Evolutionary conservation across 2,113 vertebrate species (phyloP), one percentile per base, ranked within the genome.

Genomic region (Rhadina sibilatrix): DNA sequence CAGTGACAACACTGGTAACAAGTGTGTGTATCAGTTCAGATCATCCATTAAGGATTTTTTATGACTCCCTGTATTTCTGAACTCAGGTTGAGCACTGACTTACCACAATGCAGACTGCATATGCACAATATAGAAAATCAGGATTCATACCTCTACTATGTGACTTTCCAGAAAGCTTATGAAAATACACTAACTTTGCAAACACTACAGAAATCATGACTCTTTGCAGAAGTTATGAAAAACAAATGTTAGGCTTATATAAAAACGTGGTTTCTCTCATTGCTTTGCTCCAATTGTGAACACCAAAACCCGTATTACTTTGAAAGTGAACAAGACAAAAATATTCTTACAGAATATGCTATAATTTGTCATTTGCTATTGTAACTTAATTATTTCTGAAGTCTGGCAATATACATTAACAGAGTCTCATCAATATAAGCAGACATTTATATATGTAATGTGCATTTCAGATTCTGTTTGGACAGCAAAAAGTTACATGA

Each of bases 261-360:
- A 57, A 84, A 93, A 91, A 30, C 0, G 0, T 9, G 5, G 0
- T 1, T 37, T 56, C 79, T 75, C 60, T 56, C 69, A 42, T 7
- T 53, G 50, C 9, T 89, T 83, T 63, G 46, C 25, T 72, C 30
- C 70, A 70, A 11, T 7, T 54, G 38, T 38, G 50, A 82, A 50
- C 11, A 54, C 6, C 0, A 0, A 85, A 89, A 21, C 5, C 1
- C 3, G 0, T 11, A 60, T n/a, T 65, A 65, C 25, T 89, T 72
- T 38, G 33, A 49, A 84, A 93, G 30, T 14, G 17, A 79, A 47
- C 12, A 52, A 61, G 53, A 74, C 18, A 63, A 76, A 93, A 85
- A 72, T 11, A 6, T 63, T 88, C 15, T 63, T 76, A 77, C 9
- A 54, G 35, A 84, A 59, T 24, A 80, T 10, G 8, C 12, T 35